Conservation (phyloP, 2,888 invertebrate species). For the Arrhopalites spinosus region DNA sequence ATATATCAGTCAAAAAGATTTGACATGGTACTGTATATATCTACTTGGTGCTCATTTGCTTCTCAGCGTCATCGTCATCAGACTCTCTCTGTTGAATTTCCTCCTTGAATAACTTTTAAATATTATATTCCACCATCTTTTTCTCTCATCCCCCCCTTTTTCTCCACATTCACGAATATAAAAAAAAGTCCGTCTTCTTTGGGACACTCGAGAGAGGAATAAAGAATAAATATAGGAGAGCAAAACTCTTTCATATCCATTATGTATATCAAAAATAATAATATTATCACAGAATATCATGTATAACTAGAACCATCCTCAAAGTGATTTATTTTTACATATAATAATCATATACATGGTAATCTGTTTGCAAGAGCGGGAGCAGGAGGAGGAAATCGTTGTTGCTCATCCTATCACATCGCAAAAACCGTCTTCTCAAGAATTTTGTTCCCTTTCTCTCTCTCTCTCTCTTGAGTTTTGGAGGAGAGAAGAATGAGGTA, state of each 20-base stretch:
- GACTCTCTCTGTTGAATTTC: conserved; percentile 9
- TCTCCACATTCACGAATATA: too few species aligned
- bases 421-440: conserved; percentile 16
- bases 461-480: not conserved
- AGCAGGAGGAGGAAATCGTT: not conserved
- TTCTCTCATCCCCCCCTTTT: not conserved
- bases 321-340: not conserved
- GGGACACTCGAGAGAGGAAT: too few species aligned
- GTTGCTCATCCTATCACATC: not conserved
- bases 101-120: conserved; percentile 6
- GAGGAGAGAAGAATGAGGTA: not conserved
- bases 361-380: too few species aligned
- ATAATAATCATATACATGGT: too few species aligned
- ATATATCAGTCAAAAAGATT: conserved; percentile 52
- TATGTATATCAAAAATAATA: not conserved
- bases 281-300: too few species aligned
- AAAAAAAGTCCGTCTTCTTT: conserved; percentile 14
- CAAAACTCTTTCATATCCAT: not conserved
- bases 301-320: too few species aligned
- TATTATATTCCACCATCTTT: conserved; percentile 17
- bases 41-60: conserved; percentile 41
- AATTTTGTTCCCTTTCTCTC: not conserved
- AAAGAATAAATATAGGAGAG: not conserved
- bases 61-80: conserved; percentile 28
- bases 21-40: too few species aligned